Base-by-base conservation (phyloP, 1,140 invertebrate genomes). In the Drosophila micromelanica region DNA sequence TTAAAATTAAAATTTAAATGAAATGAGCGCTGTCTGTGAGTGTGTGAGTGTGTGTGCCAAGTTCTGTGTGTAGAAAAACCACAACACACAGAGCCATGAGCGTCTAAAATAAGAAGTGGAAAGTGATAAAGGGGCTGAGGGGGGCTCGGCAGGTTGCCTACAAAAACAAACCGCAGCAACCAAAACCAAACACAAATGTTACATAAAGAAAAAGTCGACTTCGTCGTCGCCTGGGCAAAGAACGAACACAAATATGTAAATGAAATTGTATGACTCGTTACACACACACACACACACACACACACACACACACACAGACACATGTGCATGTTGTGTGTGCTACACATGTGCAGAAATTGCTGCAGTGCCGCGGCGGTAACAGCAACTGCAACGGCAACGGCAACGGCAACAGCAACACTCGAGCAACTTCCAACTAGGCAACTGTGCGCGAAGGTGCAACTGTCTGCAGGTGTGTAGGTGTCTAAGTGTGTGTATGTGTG, bases 131-230 rank as follows among this genome's bases (percentile, higher is more conserved):
- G 17, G 15, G 48, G n/a, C 3, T 56, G 35, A 5, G 17, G 23
- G 23, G 7, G 7, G 11, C 32, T 12, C 9, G 48, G 15, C 42
- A 40, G 49, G 35, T 23, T 69, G 78, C 62, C 76, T 78, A 61
- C 67, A 73, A 89, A 87, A 87, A 87, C 78, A 87, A 75, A 87
- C 82, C 82, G 79, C 82, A 87, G 79, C 65, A 78, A 87, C 82
- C 82, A 82, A 80, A 85, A 69, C 84, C 82, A 87, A 87, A 87
- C 82, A 87, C 78, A 89, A 89, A 76, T 70, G 84, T 80, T 76
- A 76, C 82, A 78, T 71, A 82, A 82, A 86, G 82, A 89, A 87
- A 81, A 87, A 89, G 82, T 87, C 84, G 82, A 86, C 78, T 87
- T 82, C 70, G 78, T 71, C 67, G 71, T 62, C 76, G 80, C 75